Conservation (phyloP, 2,797 vertebrate species). For the Novumbra hubbsi region DNA sequence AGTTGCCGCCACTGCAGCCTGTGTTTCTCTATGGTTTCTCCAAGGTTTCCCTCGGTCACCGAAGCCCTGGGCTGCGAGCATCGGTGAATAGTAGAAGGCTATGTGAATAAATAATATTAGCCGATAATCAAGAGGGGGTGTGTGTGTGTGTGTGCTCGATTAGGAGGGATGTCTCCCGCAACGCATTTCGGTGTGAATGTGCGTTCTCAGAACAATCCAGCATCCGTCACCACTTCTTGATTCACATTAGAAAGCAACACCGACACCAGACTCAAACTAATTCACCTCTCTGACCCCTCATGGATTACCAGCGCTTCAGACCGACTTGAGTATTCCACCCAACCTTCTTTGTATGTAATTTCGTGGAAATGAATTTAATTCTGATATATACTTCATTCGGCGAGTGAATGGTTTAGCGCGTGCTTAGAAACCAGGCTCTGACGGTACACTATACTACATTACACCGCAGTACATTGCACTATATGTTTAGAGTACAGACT, state of each 20-base stretch:
- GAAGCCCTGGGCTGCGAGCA: not conserved
- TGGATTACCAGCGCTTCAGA: not conserved
- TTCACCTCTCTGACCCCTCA: not conserved
- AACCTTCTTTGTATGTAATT: not conserved
- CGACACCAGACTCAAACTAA: slow-evolving; percentile 1
- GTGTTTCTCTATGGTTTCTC: not conserved
- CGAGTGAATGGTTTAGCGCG: not conserved
- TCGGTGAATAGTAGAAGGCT: not conserved
- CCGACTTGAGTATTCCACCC: not conserved
- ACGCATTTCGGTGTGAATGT: not conserved
- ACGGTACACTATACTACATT: no score
- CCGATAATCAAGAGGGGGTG: not conserved
- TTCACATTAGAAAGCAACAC: not conserved
- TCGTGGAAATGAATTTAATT: not conserved
- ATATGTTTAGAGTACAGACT: no score
- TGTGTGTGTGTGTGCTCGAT: not conserved
- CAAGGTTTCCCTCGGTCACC: not conserved
- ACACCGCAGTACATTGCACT: no score
- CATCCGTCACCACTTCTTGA: not conserved
- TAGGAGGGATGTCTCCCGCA: not conserved
- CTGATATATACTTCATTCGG: not conserved
- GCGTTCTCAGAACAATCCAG: not conserved
- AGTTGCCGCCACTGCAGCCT: not conserved
- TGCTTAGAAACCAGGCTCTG: not conserved
- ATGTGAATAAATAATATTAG: not conserved